Evolutionary conservation across 1,140 invertebrate genomes (phyloP).

Genomic region (Cyclina sinensis): DNA sequence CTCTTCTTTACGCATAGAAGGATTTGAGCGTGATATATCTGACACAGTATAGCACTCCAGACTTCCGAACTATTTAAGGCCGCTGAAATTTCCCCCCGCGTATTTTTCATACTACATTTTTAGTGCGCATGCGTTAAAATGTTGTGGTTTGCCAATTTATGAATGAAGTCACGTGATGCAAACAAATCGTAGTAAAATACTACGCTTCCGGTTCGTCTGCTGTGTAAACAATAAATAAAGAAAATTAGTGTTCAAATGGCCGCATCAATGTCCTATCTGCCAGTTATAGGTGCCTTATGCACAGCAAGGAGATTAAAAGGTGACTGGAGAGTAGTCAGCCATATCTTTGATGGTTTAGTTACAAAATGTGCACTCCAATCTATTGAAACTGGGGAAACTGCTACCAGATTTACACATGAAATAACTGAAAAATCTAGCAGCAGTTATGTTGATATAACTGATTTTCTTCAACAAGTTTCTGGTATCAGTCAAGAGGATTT

Average conservation of each 20-base stretch:
- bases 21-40: too few species aligned
- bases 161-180: slow-evolving; percentile 22
- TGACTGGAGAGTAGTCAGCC: not conserved
- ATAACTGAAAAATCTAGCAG: not conserved
- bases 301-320: not conserved
- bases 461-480: not conserved
- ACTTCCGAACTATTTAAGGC: too few species aligned
- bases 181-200: slow-evolving; percentile 4
- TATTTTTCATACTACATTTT: too few species aligned
- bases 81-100: too few species aligned
- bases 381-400: not conserved
- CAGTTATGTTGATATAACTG: not conserved
- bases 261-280: not conserved
- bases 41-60: too few species aligned
- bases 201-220: too few species aligned
- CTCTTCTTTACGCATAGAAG: too few species aligned
- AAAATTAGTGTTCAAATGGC: not conserved
- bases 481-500: not conserved
- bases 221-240: not conserved
- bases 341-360: not conserved
- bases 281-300: not conserved
- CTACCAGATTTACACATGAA: not conserved
- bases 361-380: slow-evolving; percentile 3
- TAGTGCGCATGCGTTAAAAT: too few species aligned
- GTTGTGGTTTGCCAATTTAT: not conserved